Evolutionary conservation across 2,113 vertebrate genomes (phyloP), one percentile per base, ranked within the genome.

Genomic region (Proterorhinus semilunaris): DNA sequence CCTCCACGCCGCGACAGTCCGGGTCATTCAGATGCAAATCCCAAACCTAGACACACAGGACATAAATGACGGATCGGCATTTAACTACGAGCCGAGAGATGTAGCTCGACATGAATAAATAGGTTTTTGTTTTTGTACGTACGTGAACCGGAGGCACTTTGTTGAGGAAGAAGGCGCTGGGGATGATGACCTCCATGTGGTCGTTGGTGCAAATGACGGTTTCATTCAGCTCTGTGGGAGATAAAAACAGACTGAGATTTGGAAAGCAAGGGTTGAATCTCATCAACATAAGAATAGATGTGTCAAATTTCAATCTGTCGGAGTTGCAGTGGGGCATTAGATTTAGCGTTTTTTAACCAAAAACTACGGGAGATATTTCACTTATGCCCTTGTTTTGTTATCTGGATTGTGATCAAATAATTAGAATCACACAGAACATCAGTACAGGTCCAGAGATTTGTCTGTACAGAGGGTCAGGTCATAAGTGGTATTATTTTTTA

Each of bases 21-120:
- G 90, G 83, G 17, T 92, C 74, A 36, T 92, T 94, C 51, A 92
- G 69, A 77, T 95, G 85, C 77, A 94, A 87, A 91, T 94, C 88
- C 88, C 88, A 92, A 66, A 88, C 88, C 91, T 94, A 68, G 49
- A 67, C 44, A 65, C n/a, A 46, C 11, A 42, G 5, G 48, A 44
- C 8, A 72, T 51, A 68, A 8, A 57, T 10, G 64, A 57, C 46
- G 16, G 1, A 52, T 5, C 13, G n/a, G 4, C 5, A 6, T 15
- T 54, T 1, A 54, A 16, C 52, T 10, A n/a, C 17, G 8, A 21
- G 16, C 15, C 9, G n/a, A n/a, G 7, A 2, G 6, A 54, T 10
- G 62, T 1, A 1, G 6, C n/a, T 27, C 27, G 4, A 49, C 6
- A 8, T n/a, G 47, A 66, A 65, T 0, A 15, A 8, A 15, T 43